Base-by-base conservation (phyloP, 2,888 invertebrate genomes). In the Chalcosyrphus nemorum region DNA sequence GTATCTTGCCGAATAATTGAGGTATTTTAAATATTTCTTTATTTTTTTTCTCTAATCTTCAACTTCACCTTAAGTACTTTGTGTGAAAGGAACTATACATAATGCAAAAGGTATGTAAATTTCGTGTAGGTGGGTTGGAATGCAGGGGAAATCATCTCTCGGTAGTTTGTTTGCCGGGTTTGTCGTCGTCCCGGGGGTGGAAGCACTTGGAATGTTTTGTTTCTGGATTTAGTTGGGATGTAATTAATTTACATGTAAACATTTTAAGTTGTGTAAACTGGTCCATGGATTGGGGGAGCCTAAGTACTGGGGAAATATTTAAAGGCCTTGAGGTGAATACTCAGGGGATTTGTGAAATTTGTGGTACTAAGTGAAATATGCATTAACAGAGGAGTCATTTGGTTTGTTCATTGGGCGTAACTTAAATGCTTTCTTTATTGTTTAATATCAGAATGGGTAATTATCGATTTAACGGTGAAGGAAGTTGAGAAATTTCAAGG, bases 221-320 rank as follows among this genome's bases (percentile, higher is more conserved):
- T 76, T 77, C 4, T 43, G 63, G 32, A 56, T 72, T 72, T 45
- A 68, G 59, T 81, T 61, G 72, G 52, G 66, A 35, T 74, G 66
- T 72, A 78, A 82, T 82, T 82, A 82, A 78, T 82, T 82, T 57
- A 47, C 78, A 54, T 82, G 78, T 82, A 82, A 82, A 82, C 82
- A 82, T 72, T 82, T 82, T 68, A 78, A 52, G 56, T 72, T 59
- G 72, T 78, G 61, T 63, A 68, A 76, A 65, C 21, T 52, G 27
- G 4, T 45, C n/a, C 6, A n/a, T n/a, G 9, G 27, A 6, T 52
- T 43, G 9, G 13, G 27, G 19, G 56, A 7, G n/a, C 63, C 43
- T 68, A 76, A 81, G 57, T 57, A 63, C 41, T 52, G 15, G 27
- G 29, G 21, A 59, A 21, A 9, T 19, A 41, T 52, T 41, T 13